A percentile compares a stretch with the other conserved stretches of the same genome.
Evolutionary conservation across 2,888 invertebrate species (phyloP).

Genomic region (Erebia epiphron): DNA sequence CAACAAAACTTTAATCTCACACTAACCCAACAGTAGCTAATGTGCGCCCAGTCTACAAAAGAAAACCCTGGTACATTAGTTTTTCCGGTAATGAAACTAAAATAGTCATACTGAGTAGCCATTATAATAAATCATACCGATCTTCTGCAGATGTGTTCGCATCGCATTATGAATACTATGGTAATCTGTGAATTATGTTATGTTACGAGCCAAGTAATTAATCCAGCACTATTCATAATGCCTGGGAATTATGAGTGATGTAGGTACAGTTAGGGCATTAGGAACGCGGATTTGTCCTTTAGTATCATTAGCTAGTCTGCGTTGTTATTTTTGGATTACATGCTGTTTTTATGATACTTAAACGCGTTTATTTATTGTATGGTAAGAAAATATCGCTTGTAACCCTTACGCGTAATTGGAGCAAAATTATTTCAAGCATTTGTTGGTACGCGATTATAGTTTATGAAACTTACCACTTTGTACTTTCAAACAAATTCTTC

Average conservation of each 20-base stretch:
- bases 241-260: neutral
- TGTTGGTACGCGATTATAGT: too few species aligned
- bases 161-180: constrained; percentile 31
- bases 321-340: too few species aligned
- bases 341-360: too few species aligned
- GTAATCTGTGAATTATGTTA: constrained; percentile 39
- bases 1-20: too few species aligned
- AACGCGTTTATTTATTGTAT: too few species aligned
- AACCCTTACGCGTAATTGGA: too few species aligned
- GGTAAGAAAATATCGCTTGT: too few species aligned
- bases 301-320: too few species aligned
- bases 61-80: constrained; percentile 24
- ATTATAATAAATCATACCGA: constrained; percentile 39
- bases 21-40: too few species aligned
- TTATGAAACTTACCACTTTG: too few species aligned
- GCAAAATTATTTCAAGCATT: too few species aligned
- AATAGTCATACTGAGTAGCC: constrained; percentile 30
- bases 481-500: too few species aligned
- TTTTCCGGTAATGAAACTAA: constrained; percentile 32
- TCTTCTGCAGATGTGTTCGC: constrained; percentile 33
- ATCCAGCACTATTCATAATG: neutral
- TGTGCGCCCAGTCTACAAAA: neutral
- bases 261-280: neutral
- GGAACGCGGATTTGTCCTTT: neutral
- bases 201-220: neutral